Base-by-base conservation (phyloP, 1,140 invertebrate genomes). In the Leptinotarsa defecta region DNA sequence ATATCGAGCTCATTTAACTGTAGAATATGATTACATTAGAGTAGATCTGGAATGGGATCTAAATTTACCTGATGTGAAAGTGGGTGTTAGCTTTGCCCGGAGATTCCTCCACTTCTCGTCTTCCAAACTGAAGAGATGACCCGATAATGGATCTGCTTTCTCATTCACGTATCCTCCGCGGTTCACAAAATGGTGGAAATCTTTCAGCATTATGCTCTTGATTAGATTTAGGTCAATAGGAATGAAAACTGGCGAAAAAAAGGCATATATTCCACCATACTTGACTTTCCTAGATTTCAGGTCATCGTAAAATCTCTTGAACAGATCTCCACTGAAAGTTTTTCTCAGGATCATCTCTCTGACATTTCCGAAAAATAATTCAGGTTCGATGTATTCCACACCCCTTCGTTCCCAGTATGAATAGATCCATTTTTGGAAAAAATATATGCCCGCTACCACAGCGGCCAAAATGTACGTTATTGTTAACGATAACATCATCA, bases 51-150 rank as follows among this genome's bases (percentile, higher is more conserved):
- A 11, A 43, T 6, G 11, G 8, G 1, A 43, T 43, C 34, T 43
- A 3, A 43, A 43, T 43, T 43, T 88, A 0, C 85, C 85, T 49
- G 86, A 85, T 3, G 88, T 86, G 77, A 89, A 89, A 6, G 88
- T 86, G 19, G 87, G 87, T 4, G 86, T 86, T n/a, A 89, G 73
- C 75, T 86, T 86, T 4, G 62, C 71, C 71, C 89, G 77, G 4
- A 89, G 75, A 69, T 82, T 78, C 77, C 85, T 88, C 89, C 89
- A 90, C 68, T 83, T 78, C 63, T 84, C 76, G n/a, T 86, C 87
- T 17, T 82, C 79, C 20, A 87, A 68, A n/a, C 77, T 80, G 61
- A 90, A 86, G 49, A 91, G 78, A 2, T 84, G 82, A 3, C 84
- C 84, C 1, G 85, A 81, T 1, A 91, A 52, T 3, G 86, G 81